phyloP scores from a whole-genome alignment of 2,113 vertebrate species.

The Artemisiospiza belli region DNA sequence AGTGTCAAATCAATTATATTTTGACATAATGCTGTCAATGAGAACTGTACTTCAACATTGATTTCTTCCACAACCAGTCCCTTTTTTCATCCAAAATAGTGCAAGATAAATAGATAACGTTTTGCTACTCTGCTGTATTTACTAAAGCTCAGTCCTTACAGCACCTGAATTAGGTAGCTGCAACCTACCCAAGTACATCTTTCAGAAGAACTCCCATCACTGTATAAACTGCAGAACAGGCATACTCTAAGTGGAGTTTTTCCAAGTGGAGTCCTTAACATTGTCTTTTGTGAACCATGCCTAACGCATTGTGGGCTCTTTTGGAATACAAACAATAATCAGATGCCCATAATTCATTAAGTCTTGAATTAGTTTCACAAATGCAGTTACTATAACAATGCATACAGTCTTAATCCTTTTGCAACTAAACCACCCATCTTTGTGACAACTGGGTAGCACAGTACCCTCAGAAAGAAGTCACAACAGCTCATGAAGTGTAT shows the following conservation, averaged over 20 bases:
- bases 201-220: not conserved
- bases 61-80: not conserved
- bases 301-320: slow-evolving; percentile 11
- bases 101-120: not conserved
- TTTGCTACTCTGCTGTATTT: not conserved
- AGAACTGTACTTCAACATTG: not conserved
- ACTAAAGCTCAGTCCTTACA: not conserved
- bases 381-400: slow-evolving; percentile 38
- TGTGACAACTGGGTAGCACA: not conserved
- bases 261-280: not conserved
- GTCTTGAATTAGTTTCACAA: slow-evolving; percentile 45
- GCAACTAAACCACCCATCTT: slow-evolving; percentile 19
- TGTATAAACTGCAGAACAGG: not conserved
- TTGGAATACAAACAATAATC: slow-evolving; percentile 22
- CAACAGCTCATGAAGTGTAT: not conserved
- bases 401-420: slow-evolving; percentile 2
- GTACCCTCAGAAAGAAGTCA: not conserved
- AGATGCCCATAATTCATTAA: slow-evolving; percentile 26
- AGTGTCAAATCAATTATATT: not conserved
- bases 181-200: not conserved
- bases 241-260: not conserved
- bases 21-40: not conserved
- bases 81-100: not conserved
- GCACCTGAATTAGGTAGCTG: not conserved
- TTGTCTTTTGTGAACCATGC: slow-evolving; percentile 36